phyloP scores from a whole-genome alignment of 2,797 vertebrate species.

The Decapterus maruadsi region DNA sequence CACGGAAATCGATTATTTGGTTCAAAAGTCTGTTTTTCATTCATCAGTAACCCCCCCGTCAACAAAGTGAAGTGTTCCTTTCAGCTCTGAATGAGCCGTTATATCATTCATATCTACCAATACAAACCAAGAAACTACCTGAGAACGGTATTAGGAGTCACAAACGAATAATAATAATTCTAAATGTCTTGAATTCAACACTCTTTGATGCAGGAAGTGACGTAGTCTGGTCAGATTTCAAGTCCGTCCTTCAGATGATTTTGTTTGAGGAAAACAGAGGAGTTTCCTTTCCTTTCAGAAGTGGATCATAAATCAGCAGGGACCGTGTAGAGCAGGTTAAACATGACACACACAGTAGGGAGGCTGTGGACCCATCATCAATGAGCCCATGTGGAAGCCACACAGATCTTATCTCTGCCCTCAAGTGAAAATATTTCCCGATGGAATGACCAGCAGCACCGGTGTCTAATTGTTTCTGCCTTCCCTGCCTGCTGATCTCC shows the following conservation, averaged over 20 bases:
- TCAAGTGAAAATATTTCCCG: too few relatives aligned
- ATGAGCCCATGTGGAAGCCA: background rate
- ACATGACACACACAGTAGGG: background rate
- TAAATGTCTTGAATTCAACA: too few relatives aligned
- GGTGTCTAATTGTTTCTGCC: background rate
- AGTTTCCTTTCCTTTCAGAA: background rate
- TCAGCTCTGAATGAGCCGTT: too few relatives aligned
- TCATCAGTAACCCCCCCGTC: too few relatives aligned
- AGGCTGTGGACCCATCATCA: background rate
- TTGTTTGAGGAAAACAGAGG: background rate
- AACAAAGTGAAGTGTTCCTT: too few relatives aligned
- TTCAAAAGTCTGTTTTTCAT: too few relatives aligned
- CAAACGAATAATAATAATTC: too few relatives aligned
- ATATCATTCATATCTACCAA: too few relatives aligned
- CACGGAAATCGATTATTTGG: too few relatives aligned
- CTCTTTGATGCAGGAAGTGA: background rate
- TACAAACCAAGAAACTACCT: background rate
- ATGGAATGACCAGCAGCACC: background rate
- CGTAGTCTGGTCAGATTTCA: background rate
- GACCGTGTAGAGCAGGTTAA: background rate
- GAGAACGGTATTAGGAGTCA: too few relatives aligned
- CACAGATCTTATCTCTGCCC: too few relatives aligned
- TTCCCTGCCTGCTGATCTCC: constrained; percentile 5
- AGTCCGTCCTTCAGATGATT: background rate
- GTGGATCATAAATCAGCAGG: background rate